Evolutionary conservation across 2,888 invertebrate genomes (phyloP).

Genomic region (Eristalis tenax): DNA sequence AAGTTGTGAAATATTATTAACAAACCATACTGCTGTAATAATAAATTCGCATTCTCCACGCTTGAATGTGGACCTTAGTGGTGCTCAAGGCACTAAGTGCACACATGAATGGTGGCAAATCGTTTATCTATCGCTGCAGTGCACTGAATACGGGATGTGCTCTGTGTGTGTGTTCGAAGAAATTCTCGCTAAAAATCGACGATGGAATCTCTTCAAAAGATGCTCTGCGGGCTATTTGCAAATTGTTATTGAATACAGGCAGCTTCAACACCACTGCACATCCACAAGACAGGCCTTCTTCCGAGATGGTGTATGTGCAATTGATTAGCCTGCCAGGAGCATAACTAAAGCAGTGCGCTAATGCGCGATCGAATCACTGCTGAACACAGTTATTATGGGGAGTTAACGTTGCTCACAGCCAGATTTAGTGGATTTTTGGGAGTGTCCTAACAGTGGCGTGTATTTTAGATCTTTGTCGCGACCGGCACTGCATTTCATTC

Average conservation of each 20-base stretch:
- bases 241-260: slow-evolving; percentile 70
- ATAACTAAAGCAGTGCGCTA: slow-evolving; percentile 54
- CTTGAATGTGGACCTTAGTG: slow-evolving; percentile 54
- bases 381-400: slow-evolving; percentile 66
- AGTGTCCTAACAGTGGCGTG: slow-evolving; percentile 54
- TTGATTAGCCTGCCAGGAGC: slow-evolving; percentile 52
- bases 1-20: slow-evolving; percentile 72
- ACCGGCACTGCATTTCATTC: slow-evolving; percentile 2
- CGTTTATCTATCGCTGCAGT: slow-evolving; percentile 59
- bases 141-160: neutral
- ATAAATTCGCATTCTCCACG: slow-evolving; percentile 67
- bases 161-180: neutral
- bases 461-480: slow-evolving; percentile 59
- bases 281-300: slow-evolving; percentile 1
- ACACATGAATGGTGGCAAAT: slow-evolving; percentile 71
- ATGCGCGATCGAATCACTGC: slow-evolving; percentile 64
- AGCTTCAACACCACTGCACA: slow-evolving; percentile 51
- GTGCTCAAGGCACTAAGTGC: slow-evolving; percentile 63
- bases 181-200: slow-evolving; percentile 11
- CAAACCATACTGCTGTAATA: slow-evolving; percentile 68
- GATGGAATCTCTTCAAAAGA: slow-evolving; percentile 61
- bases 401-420: slow-evolving; percentile 52
- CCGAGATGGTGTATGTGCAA: slow-evolving; percentile 38
- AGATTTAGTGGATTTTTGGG: slow-evolving; percentile 43
- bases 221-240: slow-evolving; percentile 70